These are phyloP conservation scores for Manis javanica DNA, from an alignment of 2,797 vertebrate genomes.

Conservation along the genomic window DNA sequence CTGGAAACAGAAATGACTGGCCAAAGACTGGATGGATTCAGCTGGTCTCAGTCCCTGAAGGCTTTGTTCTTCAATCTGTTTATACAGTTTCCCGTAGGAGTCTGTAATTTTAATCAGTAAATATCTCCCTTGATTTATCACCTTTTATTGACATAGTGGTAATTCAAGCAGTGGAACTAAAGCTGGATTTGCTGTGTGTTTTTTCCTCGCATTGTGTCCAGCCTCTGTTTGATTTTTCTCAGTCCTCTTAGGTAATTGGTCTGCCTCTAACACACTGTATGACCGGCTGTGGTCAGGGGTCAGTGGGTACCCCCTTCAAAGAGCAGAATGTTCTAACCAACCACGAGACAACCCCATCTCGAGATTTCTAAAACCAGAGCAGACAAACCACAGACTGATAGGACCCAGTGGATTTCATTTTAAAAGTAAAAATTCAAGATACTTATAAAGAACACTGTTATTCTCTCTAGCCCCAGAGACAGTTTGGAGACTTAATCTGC, in stretches of 20 bases:
- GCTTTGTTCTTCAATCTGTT: conserved; percentile 79
- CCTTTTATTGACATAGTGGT: conserved; percentile 75
- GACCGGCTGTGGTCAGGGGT: conserved; percentile 61
- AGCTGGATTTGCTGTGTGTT: conserved; percentile 67
- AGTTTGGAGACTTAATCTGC: conserved; percentile 37
- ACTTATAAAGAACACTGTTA: conserved; percentile 63
- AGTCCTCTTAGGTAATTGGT: conserved; percentile 68
- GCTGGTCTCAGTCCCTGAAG: conserved; percentile 65
- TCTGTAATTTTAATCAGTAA: conserved; percentile 84
- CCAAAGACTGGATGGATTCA: conserved; percentile 58
- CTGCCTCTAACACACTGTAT: conserved; percentile 55
- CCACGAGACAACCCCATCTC: background rate
- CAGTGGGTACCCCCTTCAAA: background rate
- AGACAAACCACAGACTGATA: conserved; percentile 64
- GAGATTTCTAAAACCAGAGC: conserved; percentile 51
- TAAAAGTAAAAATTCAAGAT: conserved; percentile 72
- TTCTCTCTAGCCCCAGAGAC: conserved; percentile 51
- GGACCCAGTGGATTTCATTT: conserved; percentile 77
- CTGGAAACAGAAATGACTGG: conserved; percentile 64
- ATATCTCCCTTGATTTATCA: conserved; percentile 80
- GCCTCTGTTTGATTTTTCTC: conserved; percentile 75
- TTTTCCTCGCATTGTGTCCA: conserved; percentile 59
- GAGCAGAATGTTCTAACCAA: background rate
- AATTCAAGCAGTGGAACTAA: conserved; percentile 67
- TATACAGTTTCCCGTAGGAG: conserved; percentile 77